Conservation (phyloP, 2,797 vertebrate species). For the Trachops cirrhosus region DNA sequence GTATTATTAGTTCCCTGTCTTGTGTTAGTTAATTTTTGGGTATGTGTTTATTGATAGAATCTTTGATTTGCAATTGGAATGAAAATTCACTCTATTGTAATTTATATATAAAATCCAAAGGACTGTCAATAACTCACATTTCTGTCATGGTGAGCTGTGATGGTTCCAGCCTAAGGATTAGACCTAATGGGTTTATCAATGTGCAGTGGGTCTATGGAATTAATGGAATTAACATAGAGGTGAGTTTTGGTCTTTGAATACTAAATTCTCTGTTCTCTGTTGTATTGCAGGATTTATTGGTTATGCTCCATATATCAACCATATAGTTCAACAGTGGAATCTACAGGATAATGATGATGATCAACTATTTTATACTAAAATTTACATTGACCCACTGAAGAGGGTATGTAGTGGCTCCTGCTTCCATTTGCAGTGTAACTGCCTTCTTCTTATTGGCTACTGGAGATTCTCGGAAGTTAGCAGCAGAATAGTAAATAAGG, state of each 20-base stretch:
- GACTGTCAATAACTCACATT: background rate
- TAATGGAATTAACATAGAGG: background rate
- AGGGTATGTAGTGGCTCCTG: slow-evolving; percentile 87
- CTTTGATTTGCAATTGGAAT: background rate
- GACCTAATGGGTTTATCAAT: background rate
- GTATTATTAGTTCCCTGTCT: background rate
- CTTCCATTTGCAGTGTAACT: background rate
- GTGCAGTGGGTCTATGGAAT: background rate
- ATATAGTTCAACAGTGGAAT: slow-evolving; percentile 92
- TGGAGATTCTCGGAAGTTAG: background rate
- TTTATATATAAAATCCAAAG: background rate
- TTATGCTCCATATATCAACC: slow-evolving; percentile 89
- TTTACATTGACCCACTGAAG: slow-evolving; percentile 92
- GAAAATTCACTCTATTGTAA: background rate
- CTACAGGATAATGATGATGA: slow-evolving; percentile 99
- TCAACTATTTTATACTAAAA: slow-evolving; percentile 98
- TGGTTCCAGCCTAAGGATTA: background rate
- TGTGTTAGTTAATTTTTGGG: background rate
- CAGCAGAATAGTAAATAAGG: background rate
- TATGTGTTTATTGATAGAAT: background rate
- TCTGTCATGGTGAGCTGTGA: background rate
- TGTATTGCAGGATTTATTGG: slow-evolving; percentile 93
- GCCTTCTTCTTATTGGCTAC: background rate
- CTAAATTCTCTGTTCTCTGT: background rate
- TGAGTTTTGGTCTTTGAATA: background rate